Percentiles rank a stretch among this genome's conserved stretches.
phyloP scores from a whole-genome alignment of 1,140 invertebrate species.

The Cyrtorhinus lividipennis region DNA sequence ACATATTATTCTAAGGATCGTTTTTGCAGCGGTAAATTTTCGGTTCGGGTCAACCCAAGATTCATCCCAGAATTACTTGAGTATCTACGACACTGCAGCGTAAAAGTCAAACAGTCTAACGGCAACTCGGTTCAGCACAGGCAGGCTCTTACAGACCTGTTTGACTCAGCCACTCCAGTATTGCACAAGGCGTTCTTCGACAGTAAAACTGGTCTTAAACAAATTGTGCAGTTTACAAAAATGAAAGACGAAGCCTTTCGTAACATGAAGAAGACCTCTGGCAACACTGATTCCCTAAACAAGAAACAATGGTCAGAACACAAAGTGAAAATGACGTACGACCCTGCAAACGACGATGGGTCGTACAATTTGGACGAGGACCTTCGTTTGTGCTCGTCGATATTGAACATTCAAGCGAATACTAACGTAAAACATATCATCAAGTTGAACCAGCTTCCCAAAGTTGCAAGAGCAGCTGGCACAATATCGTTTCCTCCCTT shows the following conservation, averaged over 20 bases:
- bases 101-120: neutral
- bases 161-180: neutral
- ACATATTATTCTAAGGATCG: neutral
- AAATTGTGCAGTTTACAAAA: neutral
- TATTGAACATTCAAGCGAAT: neutral
- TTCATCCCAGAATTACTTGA: neutral
- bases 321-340: neutral
- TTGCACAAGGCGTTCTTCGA: neutral
- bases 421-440: neutral
- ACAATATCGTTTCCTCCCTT: neutral
- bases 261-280: neutral
- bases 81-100: neutral
- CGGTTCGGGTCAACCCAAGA: neutral
- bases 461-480: neutral
- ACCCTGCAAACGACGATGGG: neutral
- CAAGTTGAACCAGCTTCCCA: neutral
- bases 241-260: neutral
- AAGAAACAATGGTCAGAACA: neutral
- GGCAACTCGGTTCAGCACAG: neutral
- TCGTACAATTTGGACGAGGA: neutral
- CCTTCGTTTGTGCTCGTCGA: neutral
- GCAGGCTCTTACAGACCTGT: neutral
- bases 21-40: neutral
- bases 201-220: neutral
- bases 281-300: neutral